Conservation (phyloP, 2,888 invertebrate species). For the Melinaea marsaeus region DNA sequence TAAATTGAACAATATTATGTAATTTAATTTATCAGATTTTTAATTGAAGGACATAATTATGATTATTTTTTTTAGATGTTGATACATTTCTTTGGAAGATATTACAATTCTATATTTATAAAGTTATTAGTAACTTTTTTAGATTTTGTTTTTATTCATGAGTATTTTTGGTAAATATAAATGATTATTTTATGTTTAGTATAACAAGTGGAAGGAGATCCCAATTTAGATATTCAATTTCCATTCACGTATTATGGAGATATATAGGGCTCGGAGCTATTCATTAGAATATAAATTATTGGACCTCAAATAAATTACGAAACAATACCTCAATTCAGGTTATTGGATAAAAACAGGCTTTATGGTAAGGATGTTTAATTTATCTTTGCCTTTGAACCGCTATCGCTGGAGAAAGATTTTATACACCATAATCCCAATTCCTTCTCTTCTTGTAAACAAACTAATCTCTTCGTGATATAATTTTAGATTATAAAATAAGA, state of each 20-base stretch:
- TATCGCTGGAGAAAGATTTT: slow-evolving; percentile 22
- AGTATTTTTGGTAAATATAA: neutral
- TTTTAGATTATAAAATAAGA: too few species aligned
- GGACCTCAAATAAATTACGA: slow-evolving; percentile 15
- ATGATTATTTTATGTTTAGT: neutral
- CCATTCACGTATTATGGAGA: slow-evolving; percentile 4
- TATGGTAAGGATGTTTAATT: slow-evolving; percentile 26
- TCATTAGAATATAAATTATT: slow-evolving; percentile 8
- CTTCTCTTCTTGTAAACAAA: slow-evolving; percentile 21
- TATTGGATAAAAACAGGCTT: slow-evolving; percentile 18
- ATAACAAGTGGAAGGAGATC: slow-evolving; percentile 4
- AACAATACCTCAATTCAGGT: slow-evolving; percentile 3
- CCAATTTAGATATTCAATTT: slow-evolving; percentile 1
- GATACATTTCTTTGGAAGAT: too few species aligned
- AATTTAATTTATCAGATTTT: slow-evolving; percentile 14
- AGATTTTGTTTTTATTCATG: neutral
- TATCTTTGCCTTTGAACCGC: slow-evolving; percentile 28
- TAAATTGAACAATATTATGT: slow-evolving; percentile 17
- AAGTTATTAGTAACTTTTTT: neutral
- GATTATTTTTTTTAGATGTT: neutral
- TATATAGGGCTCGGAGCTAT: neutral
- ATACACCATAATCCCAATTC: slow-evolving; percentile 23
- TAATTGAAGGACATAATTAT: slow-evolving; percentile 10
- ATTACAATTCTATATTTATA: too few species aligned
- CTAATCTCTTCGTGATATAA: slow-evolving; percentile 15